Evolutionary conservation across 2,113 vertebrate genomes (phyloP).

Genomic region (Elaphurus davidianus): DNA sequence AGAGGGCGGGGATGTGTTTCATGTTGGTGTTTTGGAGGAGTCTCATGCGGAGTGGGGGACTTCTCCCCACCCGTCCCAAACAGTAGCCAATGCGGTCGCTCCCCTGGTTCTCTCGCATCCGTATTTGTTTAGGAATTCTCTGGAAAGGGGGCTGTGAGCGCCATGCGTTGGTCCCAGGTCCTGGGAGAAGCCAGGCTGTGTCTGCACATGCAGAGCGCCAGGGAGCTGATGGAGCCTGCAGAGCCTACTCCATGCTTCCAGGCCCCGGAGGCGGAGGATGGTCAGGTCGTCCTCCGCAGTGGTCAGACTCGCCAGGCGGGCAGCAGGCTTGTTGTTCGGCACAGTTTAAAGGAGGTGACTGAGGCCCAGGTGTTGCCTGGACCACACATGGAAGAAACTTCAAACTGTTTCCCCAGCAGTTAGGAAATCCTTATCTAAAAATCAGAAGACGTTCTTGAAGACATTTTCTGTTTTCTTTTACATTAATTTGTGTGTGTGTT

Average conservation of each 20-base stretch:
- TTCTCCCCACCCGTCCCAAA: neutral
- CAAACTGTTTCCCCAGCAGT: neutral
- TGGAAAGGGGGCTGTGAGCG: neutral
- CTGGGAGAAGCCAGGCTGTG: neutral
- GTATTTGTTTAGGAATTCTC: neutral
- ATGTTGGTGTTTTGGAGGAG: neutral
- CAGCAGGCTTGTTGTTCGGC: neutral
- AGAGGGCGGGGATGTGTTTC: neutral
- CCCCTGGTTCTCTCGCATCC: neutral
- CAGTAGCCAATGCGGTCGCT: neutral
- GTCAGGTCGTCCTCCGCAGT: neutral
- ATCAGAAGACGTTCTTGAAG: neutral
- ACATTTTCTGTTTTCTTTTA: neutral
- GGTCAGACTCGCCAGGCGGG: neutral
- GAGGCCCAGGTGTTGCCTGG: neutral
- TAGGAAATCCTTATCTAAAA: neutral
- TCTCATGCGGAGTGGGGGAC: neutral
- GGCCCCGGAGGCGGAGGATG: neutral
- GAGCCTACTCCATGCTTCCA: neutral
- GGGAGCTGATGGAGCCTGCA: neutral
- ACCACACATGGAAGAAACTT: neutral
- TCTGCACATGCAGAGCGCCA: neutral
- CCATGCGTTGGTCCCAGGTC: neutral
- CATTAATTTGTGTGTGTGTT: neutral
- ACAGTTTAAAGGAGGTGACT: neutral